Evolutionary conservation across 2,797 vertebrate genomes (phyloP), one percentile per base, ranked within the genome.

Genomic region (Huso huso): DNA sequence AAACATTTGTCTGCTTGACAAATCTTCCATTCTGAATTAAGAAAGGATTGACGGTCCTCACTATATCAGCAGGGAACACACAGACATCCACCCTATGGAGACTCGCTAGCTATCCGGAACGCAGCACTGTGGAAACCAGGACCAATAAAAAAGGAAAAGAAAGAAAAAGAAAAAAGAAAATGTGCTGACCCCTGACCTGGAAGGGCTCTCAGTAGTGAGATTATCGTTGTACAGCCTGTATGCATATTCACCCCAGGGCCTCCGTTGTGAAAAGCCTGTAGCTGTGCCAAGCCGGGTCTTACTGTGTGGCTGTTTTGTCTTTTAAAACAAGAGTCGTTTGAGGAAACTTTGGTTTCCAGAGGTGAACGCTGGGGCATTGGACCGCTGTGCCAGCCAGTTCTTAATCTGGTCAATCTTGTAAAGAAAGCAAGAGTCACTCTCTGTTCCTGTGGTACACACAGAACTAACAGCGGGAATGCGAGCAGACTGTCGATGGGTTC

Each of bases 181-280:
- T 65, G 69, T 74, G 63, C 69, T 86, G 85, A 82, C 86, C 89
- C 86, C 83, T 87, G 87, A 89, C 88, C 86, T 78, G 76, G 75
- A 83, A 82, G 88, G 87, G 84, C 82, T 85, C 84, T 82, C 85
- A 81, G 81, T 81, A 82, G 81, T 77, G 86, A 90, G 89, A 90
- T 90, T 90, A 90, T 74, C 83, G 87, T 87, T 90, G 89, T 90
- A 88, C 80, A 85, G 79, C 83, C 87, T 81, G 81, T 88, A 84
- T 87, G 87, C 88, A 82, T 76, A 76, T 81, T 90, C 87, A 90
- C 76, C 78, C 87, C 80, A 64, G 83, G 72, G 78, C 79, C 69
- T 63, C 69, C 59, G 23, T 71, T 71, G 70, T 71, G 53, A 18
- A 49, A 10, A 6, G 61, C 65, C 61, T 50, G 18, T 11, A 48